Base-by-base conservation (phyloP, 2,888 invertebrate species). In the Plutella xylostella region DNA sequence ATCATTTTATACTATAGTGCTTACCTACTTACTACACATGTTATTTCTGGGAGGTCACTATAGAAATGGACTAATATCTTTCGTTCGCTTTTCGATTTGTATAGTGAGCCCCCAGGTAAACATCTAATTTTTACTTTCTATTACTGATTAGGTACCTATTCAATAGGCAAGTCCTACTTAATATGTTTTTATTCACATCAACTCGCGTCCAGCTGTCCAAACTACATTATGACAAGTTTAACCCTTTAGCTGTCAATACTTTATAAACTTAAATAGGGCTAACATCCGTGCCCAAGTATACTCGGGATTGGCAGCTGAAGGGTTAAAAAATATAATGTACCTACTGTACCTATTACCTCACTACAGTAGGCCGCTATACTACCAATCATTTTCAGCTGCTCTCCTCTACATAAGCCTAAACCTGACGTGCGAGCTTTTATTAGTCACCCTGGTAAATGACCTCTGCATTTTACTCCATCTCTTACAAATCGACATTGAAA, bases 401-500 rank as follows among this genome's bases (percentile, higher is more conserved):
- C 18, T 20, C 9, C 15, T 37, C 37, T 37, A 37, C 37, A n/a
- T 19, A 4, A 18, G 37, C 15, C n/a, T 37, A 15, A 18, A 18
- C n/a, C 20, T 37, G 18, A 19, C 15, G n/a, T n/a, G 19, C 9
- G 37, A 37, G 20, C 37, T 37, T 9, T 20, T 37, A 5, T 18
- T 37, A 19, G 12, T 37, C 1, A 11, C 18, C 18, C n/a, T 37
- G n/a, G 2, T 20, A 5, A 19, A 20, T 18, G 37, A 37, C n/a
- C 20, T 37, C n/a, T n/a, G 37, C 19, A 9, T 37, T 5, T 39
- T 59, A 7, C 20, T 58, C 1, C 50, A 47, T 15, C 22, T 57
- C 7, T 44, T 60, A 1, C 53, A 54, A 45, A 42, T 46, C 4
- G 58, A 60, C 18, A 44, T 60, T 30, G 49, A 49, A 28, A 50